Percentiles rank a stretch among this genome's conserved stretches.
These are phyloP conservation scores for Argyrosomus regius DNA, from an alignment of 2,797 vertebrate species.

Conservation along the genomic window DNA sequence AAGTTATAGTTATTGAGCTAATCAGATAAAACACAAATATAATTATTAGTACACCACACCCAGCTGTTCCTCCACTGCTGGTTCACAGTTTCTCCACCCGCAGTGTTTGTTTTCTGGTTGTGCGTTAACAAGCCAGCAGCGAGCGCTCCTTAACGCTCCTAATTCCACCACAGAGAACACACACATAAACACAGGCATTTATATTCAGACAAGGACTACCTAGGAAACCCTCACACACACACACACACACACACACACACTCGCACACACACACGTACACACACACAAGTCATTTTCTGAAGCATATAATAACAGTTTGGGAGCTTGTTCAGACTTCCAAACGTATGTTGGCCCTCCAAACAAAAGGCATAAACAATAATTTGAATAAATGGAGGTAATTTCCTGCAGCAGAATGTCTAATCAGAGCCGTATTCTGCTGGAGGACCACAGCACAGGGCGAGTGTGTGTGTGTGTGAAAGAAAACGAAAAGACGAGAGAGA, in stretches of 20 bases:
- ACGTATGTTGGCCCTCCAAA: slow-evolving; percentile 83
- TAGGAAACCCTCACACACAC: slow-evolving; percentile 42
- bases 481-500: slow-evolving; percentile 22
- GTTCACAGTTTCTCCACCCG: slow-evolving; percentile 27
- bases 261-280: slow-evolving; percentile 4
- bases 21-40: neutral
- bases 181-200: slow-evolving; percentile 56
- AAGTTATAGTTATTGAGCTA: neutral
- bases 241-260: slow-evolving; percentile 40
- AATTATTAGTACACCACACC: neutral
- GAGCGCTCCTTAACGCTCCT: slow-evolving; percentile 48
- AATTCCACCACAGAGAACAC: slow-evolving; percentile 54
- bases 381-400: slow-evolving; percentile 88
- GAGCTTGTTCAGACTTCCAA: slow-evolving; percentile 82
- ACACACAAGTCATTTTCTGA: slow-evolving; percentile 75
- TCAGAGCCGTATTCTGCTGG: slow-evolving; percentile 85
- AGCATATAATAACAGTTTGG: slow-evolving; percentile 86
- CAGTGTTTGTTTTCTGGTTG: slow-evolving; percentile 63
- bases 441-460: slow-evolving; percentile 61
- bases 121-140: slow-evolving; percentile 54
- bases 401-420: slow-evolving; percentile 85
- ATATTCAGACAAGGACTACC: slow-evolving; percentile 60
- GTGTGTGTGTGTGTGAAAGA: slow-evolving; percentile 15
- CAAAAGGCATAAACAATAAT: slow-evolving; percentile 89
- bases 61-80: neutral